Evolutionary conservation across 1,140 invertebrate genomes (phyloP).

Genomic region (Pseudomyrmex dendroicus): DNA sequence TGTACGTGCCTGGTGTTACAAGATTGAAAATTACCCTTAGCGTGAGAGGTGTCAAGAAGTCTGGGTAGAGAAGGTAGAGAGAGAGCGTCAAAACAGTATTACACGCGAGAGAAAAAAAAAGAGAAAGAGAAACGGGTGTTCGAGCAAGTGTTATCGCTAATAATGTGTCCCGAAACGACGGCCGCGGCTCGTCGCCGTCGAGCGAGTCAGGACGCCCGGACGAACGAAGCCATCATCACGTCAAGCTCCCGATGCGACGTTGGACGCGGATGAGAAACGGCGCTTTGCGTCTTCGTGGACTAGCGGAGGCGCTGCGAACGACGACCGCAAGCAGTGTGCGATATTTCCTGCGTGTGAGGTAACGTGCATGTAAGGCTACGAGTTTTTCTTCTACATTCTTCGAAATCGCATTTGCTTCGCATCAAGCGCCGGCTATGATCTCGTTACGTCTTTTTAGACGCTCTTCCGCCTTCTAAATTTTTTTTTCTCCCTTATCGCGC

Average conservation of each 20-base stretch:
- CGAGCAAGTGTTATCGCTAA: neutral
- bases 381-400: neutral
- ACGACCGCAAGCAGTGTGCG: constrained; percentile 1
- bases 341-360: constrained; percentile 38
- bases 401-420: neutral
- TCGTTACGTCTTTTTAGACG: neutral
- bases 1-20: constrained; percentile 28
- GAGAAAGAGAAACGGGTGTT: neutral
- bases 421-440: neutral
- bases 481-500: neutral
- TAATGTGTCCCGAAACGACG: constrained; percentile 45
- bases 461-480: neutral
- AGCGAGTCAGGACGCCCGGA: neutral
- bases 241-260: neutral
- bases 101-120: neutral
- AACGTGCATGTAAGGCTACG: neutral
- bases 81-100: neutral
- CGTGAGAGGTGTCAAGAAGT: too few species aligned
- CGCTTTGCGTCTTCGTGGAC: constrained; percentile 42
- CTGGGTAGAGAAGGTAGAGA: too few species aligned
- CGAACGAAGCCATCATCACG: neutral
- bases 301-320: constrained; percentile 55
- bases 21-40: constrained; percentile 9
- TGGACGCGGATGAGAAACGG: constrained; percentile 50
- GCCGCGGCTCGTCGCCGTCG: constrained; percentile 27